These are phyloP conservation scores for Onthophagus taurus DNA, from an alignment of 1,140 invertebrate genomes.

Conservation along the genomic window DNA sequence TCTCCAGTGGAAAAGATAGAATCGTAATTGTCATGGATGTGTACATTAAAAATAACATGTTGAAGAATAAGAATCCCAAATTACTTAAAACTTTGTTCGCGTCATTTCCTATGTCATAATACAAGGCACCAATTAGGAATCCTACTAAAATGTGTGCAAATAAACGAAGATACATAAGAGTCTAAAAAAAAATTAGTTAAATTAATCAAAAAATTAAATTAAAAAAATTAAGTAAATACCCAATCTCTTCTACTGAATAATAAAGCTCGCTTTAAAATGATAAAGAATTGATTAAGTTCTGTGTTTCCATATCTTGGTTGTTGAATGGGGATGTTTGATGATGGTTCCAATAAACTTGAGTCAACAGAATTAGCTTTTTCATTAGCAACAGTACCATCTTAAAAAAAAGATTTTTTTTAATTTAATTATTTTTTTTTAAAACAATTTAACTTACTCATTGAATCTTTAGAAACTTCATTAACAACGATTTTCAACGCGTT, in stretches of 20 bases:
- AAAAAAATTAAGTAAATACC: conserved; percentile 40
- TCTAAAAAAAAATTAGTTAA: conserved; percentile 51
- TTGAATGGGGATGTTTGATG: conserved; percentile 39
- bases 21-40: conserved; percentile 97
- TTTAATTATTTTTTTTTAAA: conserved; percentile 10
- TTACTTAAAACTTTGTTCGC: conserved; percentile 93
- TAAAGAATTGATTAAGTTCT: conserved; percentile 69
- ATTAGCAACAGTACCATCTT: conserved; percentile 48
- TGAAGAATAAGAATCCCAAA: conserved; percentile 94
- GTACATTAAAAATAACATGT: conserved; percentile 97
- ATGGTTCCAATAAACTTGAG: conserved; percentile 53
- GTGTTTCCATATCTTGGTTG: conserved; percentile 66
- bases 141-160: conserved; percentile 89
- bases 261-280: conserved; percentile 66
- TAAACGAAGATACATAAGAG: conserved; percentile 85
- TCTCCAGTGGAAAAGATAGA: conserved; percentile 91
- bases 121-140: conserved; percentile 83
- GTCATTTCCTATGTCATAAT: conserved; percentile 89
- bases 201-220: neutral
- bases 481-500: conserved; percentile 45
- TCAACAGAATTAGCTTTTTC: conserved; percentile 54
- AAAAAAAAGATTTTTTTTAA: conserved; percentile 15
- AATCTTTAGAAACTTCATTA: conserved; percentile 11
- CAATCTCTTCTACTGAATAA: conserved; percentile 76
- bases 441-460: conserved; percentile 12